These are phyloP conservation scores for Phalacrocorax brasilianus DNA, from an alignment of 2,113 vertebrate species.

Conservation along the genomic window DNA sequence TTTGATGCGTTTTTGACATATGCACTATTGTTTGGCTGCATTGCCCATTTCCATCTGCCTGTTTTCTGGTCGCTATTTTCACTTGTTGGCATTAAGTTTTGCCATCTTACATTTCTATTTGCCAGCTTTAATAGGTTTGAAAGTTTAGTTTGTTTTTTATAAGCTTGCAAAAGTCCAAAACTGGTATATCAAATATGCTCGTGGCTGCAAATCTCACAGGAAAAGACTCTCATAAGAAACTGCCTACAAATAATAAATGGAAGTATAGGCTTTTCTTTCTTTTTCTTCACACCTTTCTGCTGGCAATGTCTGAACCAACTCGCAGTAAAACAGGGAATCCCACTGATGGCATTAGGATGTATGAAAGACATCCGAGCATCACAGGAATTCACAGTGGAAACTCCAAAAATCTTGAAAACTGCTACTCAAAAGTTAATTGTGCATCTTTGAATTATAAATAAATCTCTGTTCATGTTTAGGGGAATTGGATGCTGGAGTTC, in stretches of 20 bases:
- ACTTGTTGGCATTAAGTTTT: background rate
- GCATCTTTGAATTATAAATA: background rate
- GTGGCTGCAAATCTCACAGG: background rate
- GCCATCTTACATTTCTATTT: background rate
- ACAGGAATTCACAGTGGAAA: background rate
- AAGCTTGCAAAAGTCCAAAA: background rate
- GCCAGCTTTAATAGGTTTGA: background rate
- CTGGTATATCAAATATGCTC: background rate
- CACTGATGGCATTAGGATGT: background rate
- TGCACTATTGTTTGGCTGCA: background rate
- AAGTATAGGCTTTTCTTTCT: background rate
- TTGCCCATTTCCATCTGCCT: background rate
- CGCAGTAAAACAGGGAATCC: background rate
- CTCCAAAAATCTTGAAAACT: background rate
- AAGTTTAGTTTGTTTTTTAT: background rate
- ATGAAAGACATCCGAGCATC: background rate
- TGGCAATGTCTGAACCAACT: background rate
- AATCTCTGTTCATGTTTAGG: background rate
- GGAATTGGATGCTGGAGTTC: background rate
- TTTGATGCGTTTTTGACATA: background rate
- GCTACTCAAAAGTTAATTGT: background rate
- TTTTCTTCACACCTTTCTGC: background rate
- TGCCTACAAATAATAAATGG: background rate
- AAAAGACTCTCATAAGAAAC: background rate
- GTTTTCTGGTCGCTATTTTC: background rate